Base-by-base conservation (phyloP, 2,113 vertebrate species). In the Chinchilla lanigera region DNA sequence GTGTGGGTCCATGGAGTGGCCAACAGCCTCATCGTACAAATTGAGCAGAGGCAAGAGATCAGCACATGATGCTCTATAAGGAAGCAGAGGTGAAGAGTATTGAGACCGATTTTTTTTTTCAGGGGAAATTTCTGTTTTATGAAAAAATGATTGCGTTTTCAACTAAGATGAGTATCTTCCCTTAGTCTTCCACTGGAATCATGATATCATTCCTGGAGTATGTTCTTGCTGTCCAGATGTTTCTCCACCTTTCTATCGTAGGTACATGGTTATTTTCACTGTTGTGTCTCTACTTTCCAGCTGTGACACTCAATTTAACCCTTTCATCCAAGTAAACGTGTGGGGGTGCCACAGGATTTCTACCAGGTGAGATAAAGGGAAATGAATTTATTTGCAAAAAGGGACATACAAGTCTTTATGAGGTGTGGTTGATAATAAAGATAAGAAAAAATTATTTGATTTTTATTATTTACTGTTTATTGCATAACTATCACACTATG, bases 91-190 rank as follows among this genome's bases (percentile, higher is more conserved):
- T 73, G 78, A 92, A 94, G 28, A 61, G 58, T 82, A 73, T 52
- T 16, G 54, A 97, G 73, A 86, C 22, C 58, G 54, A 54, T 83
- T 75, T 77, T 87, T 75, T 96, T 94, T 52, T 69, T 35, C 30
- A 65, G 1, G n/a, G 86, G 90, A 96, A 73, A 60, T 54, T 89
- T 95, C 8, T n/a, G 8, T 73, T 89, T 89, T 44, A 84, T 89
- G 58, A 93, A 94, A 26, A 61, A 10, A 65, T 20, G 26, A 6
- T 28, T 93, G 2, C 92, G 81, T 89, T 86, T 96, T 95, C 35
- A 95, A 38, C 77, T 77, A 92, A 94, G 56, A 90, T 44, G 58
- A 61, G 82, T 95, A 47, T 35, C 50, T 71, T 90, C 24, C 38
- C 85, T 80, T 58, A 35, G 8, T 44, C 14, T 26, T 90, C n/a